These are phyloP conservation scores for Cossypha caffra DNA, from an alignment of 2,797 vertebrate genomes.

Conservation along the genomic window DNA sequence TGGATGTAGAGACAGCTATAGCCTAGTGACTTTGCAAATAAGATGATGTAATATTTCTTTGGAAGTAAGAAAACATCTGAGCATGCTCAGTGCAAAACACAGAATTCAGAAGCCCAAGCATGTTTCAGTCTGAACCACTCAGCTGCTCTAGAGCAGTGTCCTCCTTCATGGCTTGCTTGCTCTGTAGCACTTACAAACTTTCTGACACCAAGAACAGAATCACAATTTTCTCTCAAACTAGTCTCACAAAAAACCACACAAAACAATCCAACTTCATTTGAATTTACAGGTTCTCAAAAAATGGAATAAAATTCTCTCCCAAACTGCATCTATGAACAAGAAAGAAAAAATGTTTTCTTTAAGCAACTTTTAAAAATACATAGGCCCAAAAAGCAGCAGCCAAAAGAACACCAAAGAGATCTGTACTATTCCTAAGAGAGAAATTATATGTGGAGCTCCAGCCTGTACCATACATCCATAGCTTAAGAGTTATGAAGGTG, in stretches of 20 bases:
- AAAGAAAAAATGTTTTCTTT: not conserved
- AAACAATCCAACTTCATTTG: not conserved
- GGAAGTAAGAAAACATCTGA: not conserved
- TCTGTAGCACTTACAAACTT: not conserved
- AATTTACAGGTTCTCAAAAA: not conserved
- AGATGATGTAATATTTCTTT: constrained; percentile 32
- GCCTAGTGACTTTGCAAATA: constrained; percentile 32
- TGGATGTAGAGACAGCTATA: constrained; percentile 12
- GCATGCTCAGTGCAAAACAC: not conserved
- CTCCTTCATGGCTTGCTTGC: not conserved
- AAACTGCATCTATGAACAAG: not conserved
- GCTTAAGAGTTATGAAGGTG: not conserved
- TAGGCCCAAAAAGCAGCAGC: not conserved
- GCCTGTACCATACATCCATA: not conserved
- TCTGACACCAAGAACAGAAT: not conserved
- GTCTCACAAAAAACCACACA: not conserved
- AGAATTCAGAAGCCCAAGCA: not conserved
- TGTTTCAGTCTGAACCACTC: not conserved
- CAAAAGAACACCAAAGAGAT: not conserved
- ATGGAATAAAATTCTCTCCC: not conserved
- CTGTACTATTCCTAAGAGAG: not conserved
- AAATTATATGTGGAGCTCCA: not conserved
- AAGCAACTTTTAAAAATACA: not conserved
- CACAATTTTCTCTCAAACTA: not conserved
- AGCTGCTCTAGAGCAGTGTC: accelerated